Evolutionary conservation across 1,140 invertebrate species (phyloP), one percentile per base, ranked within the genome.

Genomic region (Ceratosolen solmsi): DNA sequence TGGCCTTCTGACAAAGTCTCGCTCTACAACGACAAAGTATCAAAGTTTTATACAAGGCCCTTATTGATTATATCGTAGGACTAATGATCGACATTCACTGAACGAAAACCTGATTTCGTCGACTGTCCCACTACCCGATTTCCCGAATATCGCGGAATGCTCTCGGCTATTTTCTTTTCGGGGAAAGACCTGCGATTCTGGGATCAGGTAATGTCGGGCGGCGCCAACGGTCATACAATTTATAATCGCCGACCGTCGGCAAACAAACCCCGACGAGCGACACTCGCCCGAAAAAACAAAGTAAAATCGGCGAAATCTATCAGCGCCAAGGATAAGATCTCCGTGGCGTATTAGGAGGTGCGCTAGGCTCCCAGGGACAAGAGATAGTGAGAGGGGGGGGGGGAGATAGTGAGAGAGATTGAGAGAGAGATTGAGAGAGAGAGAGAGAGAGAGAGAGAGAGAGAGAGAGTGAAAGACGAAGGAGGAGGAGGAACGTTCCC

Each of bases 291-390:
- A 27, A n/a, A 56, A n/a, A 58, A 36, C 22, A 75, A 58, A 75
- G 30, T 22, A 38, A 60, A 58, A 63, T 22, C 30, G 63, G 2
- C 63, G 30, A 70, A 79, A 79, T 79, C 65, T 79, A 79, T 71
- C 65, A 71, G 33, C 33, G 36, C 49, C 7, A 46, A 9, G 63
- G 78, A 80, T 80, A 73, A 49, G 54, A 80, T 80, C 78, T 58
- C 15, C 51, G 20, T 13, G 5, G 41, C 5, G 41, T 5, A 46
- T 46, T 46, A 46, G 41, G 13, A 46, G 41, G 41, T 5, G 41
- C 5, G 13, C 5, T 5, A 46, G 20, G 51, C 51, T 54, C 51
- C 9, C 17, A 15, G 51, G 51, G 51, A 5, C 51, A 15, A 3
- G 20, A 15, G 5, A 27, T 2, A 51, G 41, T 13, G 46, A 2